These are phyloP conservation scores for Bombus waltoni DNA, from an alignment of 1,140 invertebrate species.

Conservation along the genomic window DNA sequence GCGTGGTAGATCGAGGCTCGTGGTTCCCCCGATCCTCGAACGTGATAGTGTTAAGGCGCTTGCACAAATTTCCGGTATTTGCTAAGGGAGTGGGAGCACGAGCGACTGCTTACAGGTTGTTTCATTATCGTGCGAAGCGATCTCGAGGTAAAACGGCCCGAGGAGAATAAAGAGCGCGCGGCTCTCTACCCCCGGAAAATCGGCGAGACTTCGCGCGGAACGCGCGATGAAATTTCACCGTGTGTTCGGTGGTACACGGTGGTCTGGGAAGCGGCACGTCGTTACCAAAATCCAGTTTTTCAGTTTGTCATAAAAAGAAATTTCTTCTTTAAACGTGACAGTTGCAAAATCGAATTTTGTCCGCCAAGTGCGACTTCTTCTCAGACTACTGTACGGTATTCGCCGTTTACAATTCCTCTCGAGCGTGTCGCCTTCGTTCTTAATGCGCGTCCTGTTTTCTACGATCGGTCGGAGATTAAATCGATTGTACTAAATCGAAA, in stretches of 20 bases:
- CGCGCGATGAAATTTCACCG: slow-evolving; percentile 27
- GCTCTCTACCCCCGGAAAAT: slow-evolving; percentile 19
- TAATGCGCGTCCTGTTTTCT: slow-evolving; percentile 20
- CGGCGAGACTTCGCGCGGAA: neutral
- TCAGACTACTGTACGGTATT: neutral
- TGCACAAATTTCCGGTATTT: slow-evolving; percentile 72
- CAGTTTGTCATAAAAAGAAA: neutral
- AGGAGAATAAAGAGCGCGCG: slow-evolving; percentile 47
- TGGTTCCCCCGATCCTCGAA: slow-evolving; percentile 45
- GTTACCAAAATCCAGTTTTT: neutral
- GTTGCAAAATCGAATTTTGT: neutral
- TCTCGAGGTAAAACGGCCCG: slow-evolving; percentile 41
- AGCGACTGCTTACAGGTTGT: slow-evolving; percentile 56
- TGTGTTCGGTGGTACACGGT: neutral
- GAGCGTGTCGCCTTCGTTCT: neutral
- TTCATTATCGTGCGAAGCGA: slow-evolving; percentile 57
- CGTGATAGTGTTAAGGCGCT: slow-evolving; percentile 60
- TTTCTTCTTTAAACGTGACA: neutral
- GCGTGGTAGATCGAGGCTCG: slow-evolving; percentile 57
- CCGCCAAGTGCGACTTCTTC: neutral
- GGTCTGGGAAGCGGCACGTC: neutral
- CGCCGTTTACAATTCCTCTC: neutral
- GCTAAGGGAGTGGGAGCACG: slow-evolving; percentile 59
- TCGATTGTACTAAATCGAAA: slow-evolving; percentile 46
- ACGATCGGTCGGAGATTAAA: neutral